phyloP scores from a whole-genome alignment of 2,797 vertebrate genomes.

The Cichlasoma orientale region DNA sequence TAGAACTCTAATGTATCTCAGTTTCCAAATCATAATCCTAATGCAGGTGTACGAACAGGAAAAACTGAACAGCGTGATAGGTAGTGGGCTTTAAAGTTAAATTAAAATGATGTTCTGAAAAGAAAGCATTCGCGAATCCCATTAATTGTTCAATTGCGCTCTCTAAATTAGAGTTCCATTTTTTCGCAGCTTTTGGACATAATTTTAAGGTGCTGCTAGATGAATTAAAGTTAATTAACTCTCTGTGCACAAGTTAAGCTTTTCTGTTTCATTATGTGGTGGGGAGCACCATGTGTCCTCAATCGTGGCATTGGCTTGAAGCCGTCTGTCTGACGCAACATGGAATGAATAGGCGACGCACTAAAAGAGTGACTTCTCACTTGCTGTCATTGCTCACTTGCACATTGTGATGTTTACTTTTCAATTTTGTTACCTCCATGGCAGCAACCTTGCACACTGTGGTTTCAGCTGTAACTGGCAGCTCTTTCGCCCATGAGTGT shows the following conservation, averaged over 20 bases:
- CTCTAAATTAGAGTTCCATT: slow-evolving; percentile 69
- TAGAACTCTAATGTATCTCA: not conserved
- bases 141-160: slow-evolving; percentile 58
- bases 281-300: not conserved
- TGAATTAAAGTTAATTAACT: slow-evolving; percentile 76
- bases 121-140: slow-evolving; percentile 39
- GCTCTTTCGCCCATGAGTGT: not conserved
- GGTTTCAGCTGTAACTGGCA: slow-evolving; percentile 43
- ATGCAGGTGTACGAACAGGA: not conserved
- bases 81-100: not conserved
- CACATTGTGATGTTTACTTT: slow-evolving; percentile 12
- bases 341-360: slow-evolving; percentile 19
- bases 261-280: slow-evolving; percentile 62
- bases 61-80: not conserved
- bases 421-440: slow-evolving; percentile 21
- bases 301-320: slow-evolving; percentile 36
- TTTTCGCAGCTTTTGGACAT: slow-evolving; percentile 64
- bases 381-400: not conserved
- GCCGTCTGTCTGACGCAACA: slow-evolving; percentile 7
- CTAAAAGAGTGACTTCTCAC: slow-evolving; percentile 5
- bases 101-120: slow-evolving; percentile 26
- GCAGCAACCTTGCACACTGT: not conserved
- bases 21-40: not conserved
- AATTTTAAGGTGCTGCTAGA: slow-evolving; percentile 69
- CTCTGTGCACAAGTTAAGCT: slow-evolving; percentile 65